phyloP scores from a whole-genome alignment of 2,888 invertebrate species.

The Acronicta aceris region DNA sequence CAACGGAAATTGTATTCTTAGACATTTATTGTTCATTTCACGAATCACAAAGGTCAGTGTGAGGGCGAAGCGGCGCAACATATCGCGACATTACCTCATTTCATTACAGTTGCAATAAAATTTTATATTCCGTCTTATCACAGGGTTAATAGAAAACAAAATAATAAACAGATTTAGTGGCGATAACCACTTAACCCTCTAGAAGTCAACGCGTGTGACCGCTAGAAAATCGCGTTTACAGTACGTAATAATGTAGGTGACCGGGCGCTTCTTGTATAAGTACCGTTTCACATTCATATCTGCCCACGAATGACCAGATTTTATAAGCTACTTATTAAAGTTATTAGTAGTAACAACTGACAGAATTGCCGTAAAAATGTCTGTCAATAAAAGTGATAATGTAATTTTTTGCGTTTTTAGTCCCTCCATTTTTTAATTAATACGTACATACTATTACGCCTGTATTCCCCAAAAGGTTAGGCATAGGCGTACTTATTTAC shows the following conservation, averaged over 20 bases:
- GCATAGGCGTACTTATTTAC: no score
- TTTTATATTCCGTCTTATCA: constrained; percentile 49
- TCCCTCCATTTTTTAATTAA: no score
- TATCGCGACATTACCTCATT: constrained; percentile 26
- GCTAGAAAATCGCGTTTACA: constrained; percentile 14
- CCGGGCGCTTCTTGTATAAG: constrained; percentile 20
- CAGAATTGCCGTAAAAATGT: constrained; percentile 11
- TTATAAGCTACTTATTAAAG: constrained; percentile 24
- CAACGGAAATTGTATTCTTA: no score
- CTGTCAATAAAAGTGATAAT: neutral
- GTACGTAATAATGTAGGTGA: constrained; percentile 34
- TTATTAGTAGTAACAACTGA: constrained; percentile 16
- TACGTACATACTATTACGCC: no score
- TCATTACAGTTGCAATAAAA: constrained; percentile 40
- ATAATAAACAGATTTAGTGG: constrained; percentile 48
- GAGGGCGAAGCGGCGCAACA: constrained; percentile 3
- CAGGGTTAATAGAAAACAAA: constrained; percentile 48
- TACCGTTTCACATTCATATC: constrained; percentile 23
- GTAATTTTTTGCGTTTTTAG: no score
- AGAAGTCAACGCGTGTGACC: constrained; percentile 45
- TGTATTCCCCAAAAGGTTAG: no score
- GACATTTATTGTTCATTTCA: constrained; percentile 7
- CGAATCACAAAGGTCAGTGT: constrained; percentile 22
- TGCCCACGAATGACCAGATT: constrained; percentile 15
- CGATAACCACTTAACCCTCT: constrained; percentile 44